Base-by-base conservation (phyloP, 1,140 invertebrate genomes). In the Ceratosolen fusciceps region DNA sequence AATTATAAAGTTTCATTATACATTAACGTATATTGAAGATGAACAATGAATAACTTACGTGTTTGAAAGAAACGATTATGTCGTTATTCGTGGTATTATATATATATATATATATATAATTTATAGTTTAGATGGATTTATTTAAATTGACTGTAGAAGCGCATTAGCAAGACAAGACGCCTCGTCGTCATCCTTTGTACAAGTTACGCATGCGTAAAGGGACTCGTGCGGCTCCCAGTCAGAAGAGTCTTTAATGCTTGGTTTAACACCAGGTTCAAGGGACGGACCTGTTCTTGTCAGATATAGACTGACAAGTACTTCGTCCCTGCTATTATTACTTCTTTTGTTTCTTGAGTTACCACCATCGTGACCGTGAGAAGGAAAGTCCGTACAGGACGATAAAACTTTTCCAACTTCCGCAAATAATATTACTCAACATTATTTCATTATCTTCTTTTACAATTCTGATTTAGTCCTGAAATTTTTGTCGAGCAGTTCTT, bases 201-300 rank as follows among this genome's bases (percentile, higher is more conserved):
- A 43, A 78, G 65, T 83, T 85, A 84, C 79, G 62, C 82, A 84
- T 74, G 56, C 83, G 83, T 83, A 83, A 84, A 83, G 72, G 58
- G 79, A 82, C 81, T 83, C 82, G 83, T 82, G 79, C 56, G n/a
- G 29, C 31, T 58, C 52, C 24, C 29, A 21, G 60, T 74, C 29
- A 43, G 68, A 47, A 74, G 56, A 79, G 72, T 82, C 68, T 81
- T 84, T 70, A 83, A 85, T 84, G 83, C 80, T 84, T 84, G 83
- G 83, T 68, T 86, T 84, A 71, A 58, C 85, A 82, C 82, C 84
- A 84, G 83, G 85, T 86, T 86, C 84, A 85, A 86, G 85, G 84
- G 82, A 86, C 85, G 84, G 82, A 86, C 85, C 82, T 77, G 52
- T 56, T 52, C 54, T 29, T 52, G 16, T 68, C 58, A 37, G 26